Conservation (phyloP, 2,113 vertebrate species). For the Alosa alosa region DNA sequence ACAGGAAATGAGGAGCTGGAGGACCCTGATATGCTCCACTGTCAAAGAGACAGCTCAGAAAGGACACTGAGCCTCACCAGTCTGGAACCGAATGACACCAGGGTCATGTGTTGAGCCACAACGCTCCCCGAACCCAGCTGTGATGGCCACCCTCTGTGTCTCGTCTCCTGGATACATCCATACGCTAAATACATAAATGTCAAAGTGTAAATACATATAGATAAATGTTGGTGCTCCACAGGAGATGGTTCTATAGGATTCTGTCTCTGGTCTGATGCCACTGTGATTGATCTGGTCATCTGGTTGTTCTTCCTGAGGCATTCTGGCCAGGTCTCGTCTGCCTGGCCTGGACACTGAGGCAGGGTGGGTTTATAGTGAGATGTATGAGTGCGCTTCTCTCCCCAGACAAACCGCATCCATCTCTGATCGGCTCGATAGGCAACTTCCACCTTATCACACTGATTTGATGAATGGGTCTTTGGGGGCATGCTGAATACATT, state of each 20-base stretch:
- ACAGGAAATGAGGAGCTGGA: slow-evolving; percentile 17
- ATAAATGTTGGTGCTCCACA: neutral
- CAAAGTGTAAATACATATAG: no score
- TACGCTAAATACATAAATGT: no score
- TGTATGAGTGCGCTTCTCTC: neutral
- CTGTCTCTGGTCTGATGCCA: neutral
- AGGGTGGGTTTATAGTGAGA: neutral
- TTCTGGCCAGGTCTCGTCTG: neutral
- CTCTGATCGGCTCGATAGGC: neutral
- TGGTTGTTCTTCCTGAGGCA: neutral
- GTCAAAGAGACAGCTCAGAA: neutral
- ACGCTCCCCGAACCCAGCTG: no score
- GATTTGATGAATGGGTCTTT: neutral
- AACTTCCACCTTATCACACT: neutral
- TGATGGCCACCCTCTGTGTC: no score
- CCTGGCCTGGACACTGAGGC: neutral
- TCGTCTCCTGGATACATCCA: neutral
- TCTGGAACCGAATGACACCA: neutral
- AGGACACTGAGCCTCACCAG: neutral
- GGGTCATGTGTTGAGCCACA: neutral
- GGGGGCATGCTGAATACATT: neutral
- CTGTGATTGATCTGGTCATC: neutral
- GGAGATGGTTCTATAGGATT: neutral
- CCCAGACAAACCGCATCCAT: neutral
- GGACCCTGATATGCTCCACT: slow-evolving; percentile 12